Conservation (phyloP, 2,797 vertebrate species). For the Pyrocephalus nanus region DNA sequence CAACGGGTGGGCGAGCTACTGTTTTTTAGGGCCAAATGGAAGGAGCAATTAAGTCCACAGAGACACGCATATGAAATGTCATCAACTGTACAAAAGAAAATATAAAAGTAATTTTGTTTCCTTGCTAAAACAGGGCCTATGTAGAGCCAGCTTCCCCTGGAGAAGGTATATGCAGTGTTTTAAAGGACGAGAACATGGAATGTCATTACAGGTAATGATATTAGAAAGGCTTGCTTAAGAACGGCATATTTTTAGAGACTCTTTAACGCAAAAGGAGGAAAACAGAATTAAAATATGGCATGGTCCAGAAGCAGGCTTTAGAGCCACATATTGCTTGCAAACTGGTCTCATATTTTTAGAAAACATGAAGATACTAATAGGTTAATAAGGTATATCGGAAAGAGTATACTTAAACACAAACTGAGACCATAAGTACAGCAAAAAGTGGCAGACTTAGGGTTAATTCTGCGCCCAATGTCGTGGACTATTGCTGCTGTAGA, state of each 20-base stretch:
- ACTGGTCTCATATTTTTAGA: background rate
- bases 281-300: background rate
- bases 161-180: background rate
- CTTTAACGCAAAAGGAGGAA: background rate
- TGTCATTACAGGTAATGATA: background rate
- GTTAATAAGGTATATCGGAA: background rate
- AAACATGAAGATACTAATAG: background rate
- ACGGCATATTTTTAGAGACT: background rate
- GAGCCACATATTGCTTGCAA: background rate
- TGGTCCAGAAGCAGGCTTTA: background rate
- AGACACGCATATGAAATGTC: background rate
- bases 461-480: background rate
- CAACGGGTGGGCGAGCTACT: background rate
- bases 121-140: background rate
- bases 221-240: background rate
- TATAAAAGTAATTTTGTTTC: background rate
- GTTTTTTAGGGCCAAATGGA: slow-evolving; percentile 5
- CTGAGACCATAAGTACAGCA: background rate
- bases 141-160: background rate
- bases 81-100: background rate
- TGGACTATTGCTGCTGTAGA: background rate
- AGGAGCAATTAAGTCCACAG: background rate
- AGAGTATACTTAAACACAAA: background rate
- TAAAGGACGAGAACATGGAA: background rate
- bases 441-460: background rate